Conservation (phyloP, 2,888 invertebrate species). For the Hecatera dysodea region DNA sequence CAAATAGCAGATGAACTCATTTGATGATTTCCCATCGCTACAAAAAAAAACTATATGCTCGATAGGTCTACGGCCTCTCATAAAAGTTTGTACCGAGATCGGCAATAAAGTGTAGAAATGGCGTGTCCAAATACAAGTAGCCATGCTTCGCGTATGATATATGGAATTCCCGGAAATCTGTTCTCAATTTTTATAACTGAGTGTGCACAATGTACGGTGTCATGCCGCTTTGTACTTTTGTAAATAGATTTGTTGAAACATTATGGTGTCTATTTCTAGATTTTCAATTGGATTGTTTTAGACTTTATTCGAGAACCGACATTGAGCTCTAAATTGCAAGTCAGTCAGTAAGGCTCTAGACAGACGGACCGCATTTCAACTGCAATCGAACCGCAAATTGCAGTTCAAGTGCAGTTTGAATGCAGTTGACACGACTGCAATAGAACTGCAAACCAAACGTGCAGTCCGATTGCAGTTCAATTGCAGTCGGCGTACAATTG, state of each 20-base stretch:
- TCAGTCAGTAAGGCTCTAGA: conserved; percentile 1
- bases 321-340: conserved; percentile 4
- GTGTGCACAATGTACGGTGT: conserved; percentile 27
- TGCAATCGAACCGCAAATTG: no score
- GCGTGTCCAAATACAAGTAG: conserved; percentile 58
- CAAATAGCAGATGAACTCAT: no score
- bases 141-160: conserved; percentile 49
- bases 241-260: conserved; percentile 31
- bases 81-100: conserved; percentile 57
- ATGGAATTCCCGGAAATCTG: conserved; percentile 59
- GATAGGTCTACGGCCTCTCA: conserved; percentile 43
- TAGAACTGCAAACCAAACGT: no score
- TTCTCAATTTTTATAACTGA: conserved; percentile 57
- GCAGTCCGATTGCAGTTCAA: no score
- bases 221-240: not conserved
- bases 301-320: not conserved
- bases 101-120: conserved; percentile 57
- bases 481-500: no score
- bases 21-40: no score
- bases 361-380: no score
- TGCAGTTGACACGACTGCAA: no score
- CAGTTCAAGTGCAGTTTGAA: no score
- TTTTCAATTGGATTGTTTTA: not conserved
- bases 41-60: conserved; percentile 38
- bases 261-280: not conserved